Base-by-base conservation (phyloP, 2,797 vertebrate species). In the Sebastes taczanowskii region DNA sequence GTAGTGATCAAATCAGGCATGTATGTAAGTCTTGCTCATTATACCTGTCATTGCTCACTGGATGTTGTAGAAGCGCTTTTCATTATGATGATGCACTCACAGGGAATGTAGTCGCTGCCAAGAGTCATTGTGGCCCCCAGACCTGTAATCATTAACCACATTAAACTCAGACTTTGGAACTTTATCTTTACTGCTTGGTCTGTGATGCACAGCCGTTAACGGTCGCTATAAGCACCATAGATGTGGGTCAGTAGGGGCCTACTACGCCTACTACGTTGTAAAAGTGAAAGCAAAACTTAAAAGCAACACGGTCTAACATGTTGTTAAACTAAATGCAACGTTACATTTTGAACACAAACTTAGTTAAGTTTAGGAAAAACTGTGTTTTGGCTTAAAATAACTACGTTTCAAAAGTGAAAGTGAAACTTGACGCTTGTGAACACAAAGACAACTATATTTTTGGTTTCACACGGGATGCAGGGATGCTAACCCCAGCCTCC, bases 141-240 rank as follows among this genome's bases (percentile, higher is more conserved):
- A 46, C 22, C 25, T 77, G 4, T 55, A 81, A 84, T 83, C 22
- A 77, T 80, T 84, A 76, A 83, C 66, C 46, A 64, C 27, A 32
- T 53, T 65, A 49, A 55, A 66, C 1, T 29, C 3, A 70, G 52
- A 70, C 27, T 27, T 55, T 66, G 30, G 52, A 65, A 52, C 6
- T 65, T 70, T 56, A 20, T 60, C 64, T 68, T n/a, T 60, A 30
- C 58, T 62, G 55, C 8, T 46, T 25, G n/a, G 23, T 8, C 23
- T 68, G 22, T 49, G 46, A 49, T 49, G 18, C 46, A 49, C 18
- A 49, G 46, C 18, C 8, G 18, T 49, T n/a, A 49, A 4, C 46
- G 7, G 46, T 49, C 46, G 4, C 46, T 49, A 49, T 18, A 20
- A 49, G 46, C 18, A 49, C 46, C 46, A n/a, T 49, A 49, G 46